These are phyloP conservation scores for Pteronotus mesoamericanus DNA, from an alignment of 2,797 vertebrate species.

Conservation along the genomic window DNA sequence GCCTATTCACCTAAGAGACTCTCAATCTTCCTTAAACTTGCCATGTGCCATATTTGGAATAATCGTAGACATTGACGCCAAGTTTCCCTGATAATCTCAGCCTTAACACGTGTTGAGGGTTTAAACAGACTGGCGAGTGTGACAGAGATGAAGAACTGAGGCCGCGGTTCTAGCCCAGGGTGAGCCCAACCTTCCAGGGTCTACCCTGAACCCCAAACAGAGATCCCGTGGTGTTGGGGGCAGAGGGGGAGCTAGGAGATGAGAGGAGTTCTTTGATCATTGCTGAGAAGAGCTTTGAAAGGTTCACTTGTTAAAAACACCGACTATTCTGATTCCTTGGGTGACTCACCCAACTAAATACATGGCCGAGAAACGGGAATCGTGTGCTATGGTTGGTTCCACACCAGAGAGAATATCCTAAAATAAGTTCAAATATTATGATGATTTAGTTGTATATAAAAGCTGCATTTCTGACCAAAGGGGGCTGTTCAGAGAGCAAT, in stretches of 20 bases:
- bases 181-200: neutral
- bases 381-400: neutral
- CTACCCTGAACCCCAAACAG: neutral
- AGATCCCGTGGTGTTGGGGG: neutral
- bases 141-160: neutral
- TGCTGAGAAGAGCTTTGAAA: neutral
- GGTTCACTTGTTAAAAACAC: neutral
- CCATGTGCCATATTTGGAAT: neutral
- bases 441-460: neutral
- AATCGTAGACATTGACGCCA: neutral
- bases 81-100: neutral
- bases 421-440: neutral
- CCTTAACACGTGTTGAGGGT: neutral
- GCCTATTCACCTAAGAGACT: neutral
- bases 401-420: neutral
- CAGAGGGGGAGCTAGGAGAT: neutral
- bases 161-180: neutral
- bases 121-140: neutral
- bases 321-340: neutral
- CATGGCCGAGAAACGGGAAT: neutral
- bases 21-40: conserved; percentile 1
- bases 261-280: neutral
- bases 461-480: neutral
- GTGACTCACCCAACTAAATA: neutral
- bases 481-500: accelerated